Base-by-base conservation (phyloP, 2,888 invertebrate species). In the Nomada ruficornis region DNA sequence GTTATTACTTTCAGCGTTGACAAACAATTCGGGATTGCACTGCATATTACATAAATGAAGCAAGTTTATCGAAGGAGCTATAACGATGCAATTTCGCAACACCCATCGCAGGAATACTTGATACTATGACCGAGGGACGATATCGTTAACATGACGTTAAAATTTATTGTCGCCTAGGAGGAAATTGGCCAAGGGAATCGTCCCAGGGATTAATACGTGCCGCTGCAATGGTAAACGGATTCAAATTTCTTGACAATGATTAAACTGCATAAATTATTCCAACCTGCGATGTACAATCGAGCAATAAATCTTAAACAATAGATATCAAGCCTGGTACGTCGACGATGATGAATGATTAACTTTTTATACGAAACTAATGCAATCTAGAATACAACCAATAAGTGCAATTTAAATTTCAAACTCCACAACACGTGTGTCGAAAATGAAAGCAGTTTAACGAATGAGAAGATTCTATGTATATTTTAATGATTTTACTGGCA, bases 141-240 rank as follows among this genome's bases (percentile, higher is more conserved):
- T 78, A 75, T 69, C 77, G 82, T 82, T 87, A 86, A 89, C 81
- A 75, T 77, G 84, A 79, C 84, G 75, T 89, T 89, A 87, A 90
- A 88, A 90, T 90, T 90, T 89, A 90, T 91, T 80, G 84, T 74
- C 79, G 70, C 68, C 77, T 71, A 77, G 69, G 77, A 75, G 87
- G 88, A 86, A 88, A 91, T 89, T 90, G 87, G 82, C 78, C 80
- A 75, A 83, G 87, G 88, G 83, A 84, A 74, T 84, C 83, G 86
- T 89, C 82, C 71, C 76, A 67, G 70, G 82, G 84, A 89, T 88
- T 86, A 87, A 86, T 81, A 67, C 62, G 70, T 52, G 36, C 54
- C 67, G 67, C 26, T 60, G 70, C 59, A 75, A 29, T 63, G 44
- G 52, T 5, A 47, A 20, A 18, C 59, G 62, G 77, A 80, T 81